Base-by-base conservation (phyloP, 2,797 vertebrate species). In the Sternotherus odoratus region DNA sequence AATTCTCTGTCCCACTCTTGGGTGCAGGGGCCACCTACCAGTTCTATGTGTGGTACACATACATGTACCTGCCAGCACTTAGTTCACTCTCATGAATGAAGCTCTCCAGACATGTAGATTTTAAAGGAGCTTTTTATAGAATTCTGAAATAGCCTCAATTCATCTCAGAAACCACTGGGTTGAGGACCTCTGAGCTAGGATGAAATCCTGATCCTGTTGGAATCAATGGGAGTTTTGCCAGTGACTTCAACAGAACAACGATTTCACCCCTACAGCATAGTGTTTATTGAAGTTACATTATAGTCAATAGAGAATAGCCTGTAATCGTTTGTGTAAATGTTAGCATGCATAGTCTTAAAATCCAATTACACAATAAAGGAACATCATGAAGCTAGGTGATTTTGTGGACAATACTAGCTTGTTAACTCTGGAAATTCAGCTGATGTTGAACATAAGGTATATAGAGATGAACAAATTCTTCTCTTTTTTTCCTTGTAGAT, bases 401-500 rank as follows among this genome's bases (percentile, higher is more conserved):
- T 77, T 82, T 83, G 82, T 0, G 63, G 77, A 77, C 89, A 39
- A 28, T 15, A 53, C 36, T 10, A 82, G 53, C 85, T 86, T 90
- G 85, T 89, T 93, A 92, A 96, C 57, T 85, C 60, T 57, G 83
- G 86, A 56, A 93, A 94, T 93, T 79, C 3, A 1, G 53, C 24
- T 79, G 79, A 63, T 77, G 86, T 85, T 95, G 95, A 96, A 77
- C 69, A 88, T 66, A 92, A 77, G 33, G 60, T 88, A 97, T 96
- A 94, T 93, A 94, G 43, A 93, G 79, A 83, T 75, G 43, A 86
- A 56, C 26, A 33, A 85, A 69, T 93, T 88, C 91, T 96, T 84
- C 91, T 90, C 92, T 94, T 92, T 91, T 91, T 96, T 96, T 49
- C 77, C 91, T 89, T 56, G 46, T 63, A 85, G 83, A 85, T 87